Percentiles rank a stretch among this genome's conserved stretches.
Evolutionary conservation across 1,140 invertebrate genomes (phyloP).

Genomic region (Lasioglossum baleicum): DNA sequence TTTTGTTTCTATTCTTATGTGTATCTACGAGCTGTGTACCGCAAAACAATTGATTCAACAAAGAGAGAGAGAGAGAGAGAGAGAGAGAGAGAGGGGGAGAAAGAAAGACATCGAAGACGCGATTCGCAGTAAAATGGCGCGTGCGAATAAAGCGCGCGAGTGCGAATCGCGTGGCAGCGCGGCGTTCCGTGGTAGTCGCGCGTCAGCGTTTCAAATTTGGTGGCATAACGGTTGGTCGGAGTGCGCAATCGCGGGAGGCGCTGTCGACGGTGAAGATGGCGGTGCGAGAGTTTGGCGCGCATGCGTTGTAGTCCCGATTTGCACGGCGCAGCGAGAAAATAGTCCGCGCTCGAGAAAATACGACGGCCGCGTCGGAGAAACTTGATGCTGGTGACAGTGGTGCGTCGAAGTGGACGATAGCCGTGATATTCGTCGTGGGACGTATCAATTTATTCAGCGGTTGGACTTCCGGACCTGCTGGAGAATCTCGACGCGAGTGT

Average conservation of each 20-base stretch:
- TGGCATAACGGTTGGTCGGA: constrained; percentile 19
- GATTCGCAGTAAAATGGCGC: neutral
- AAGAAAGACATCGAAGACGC: too few species aligned
- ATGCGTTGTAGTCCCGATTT: constrained; percentile 2
- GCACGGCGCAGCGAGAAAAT: constrained; percentile 39
- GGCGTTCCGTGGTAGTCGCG: too few species aligned
- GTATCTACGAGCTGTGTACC: too few species aligned
- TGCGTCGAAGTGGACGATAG: neutral
- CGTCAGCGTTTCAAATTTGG: constrained; percentile 25
- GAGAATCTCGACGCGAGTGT: too few species aligned
- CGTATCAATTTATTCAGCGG: neutral
- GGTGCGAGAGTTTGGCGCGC: neutral
- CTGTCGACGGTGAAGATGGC: constrained; percentile 29
- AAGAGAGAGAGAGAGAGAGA: too few species aligned
- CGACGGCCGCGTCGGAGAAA: constrained; percentile 34
- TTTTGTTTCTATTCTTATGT: too few species aligned
- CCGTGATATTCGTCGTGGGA: too few species aligned
- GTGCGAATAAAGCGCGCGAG: too few species aligned
- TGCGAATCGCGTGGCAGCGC: neutral
- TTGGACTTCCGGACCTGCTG: too few species aligned
- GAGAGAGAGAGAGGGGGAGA: too few species aligned
- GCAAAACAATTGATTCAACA: too few species aligned
- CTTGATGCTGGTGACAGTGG: constrained; percentile 16
- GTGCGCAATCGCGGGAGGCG: neutral
- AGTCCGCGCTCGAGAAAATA: constrained; percentile 43